Evolutionary conservation across 2,113 vertebrate species (phyloP).

Genomic region (Siphamia tubifer): DNA sequence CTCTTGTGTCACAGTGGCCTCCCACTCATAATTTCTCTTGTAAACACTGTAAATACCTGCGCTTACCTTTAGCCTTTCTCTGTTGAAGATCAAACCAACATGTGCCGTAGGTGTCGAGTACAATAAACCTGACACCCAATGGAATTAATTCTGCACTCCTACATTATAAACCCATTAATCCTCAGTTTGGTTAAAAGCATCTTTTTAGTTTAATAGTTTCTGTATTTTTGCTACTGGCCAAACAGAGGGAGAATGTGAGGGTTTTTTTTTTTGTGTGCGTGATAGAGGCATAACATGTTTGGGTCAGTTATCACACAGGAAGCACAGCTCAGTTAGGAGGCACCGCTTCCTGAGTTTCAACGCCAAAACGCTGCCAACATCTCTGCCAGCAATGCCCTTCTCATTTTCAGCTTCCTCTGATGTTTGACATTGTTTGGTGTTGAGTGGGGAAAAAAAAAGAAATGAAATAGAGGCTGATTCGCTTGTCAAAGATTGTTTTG

Average conservation of each 20-base stretch:
- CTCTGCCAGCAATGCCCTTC: slow-evolving; percentile 41
- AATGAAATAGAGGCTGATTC: neutral
- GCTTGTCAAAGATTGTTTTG: neutral
- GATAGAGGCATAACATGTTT: slow-evolving; percentile 41
- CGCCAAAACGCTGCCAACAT: slow-evolving; percentile 59
- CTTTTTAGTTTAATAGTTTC: neutral
- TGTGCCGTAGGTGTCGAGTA: slow-evolving; percentile 12
- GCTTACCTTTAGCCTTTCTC: slow-evolving; percentile 38
- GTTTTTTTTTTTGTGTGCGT: slow-evolving; percentile 2
- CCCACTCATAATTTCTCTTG: slow-evolving; percentile 27
- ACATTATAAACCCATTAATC: slow-evolving; percentile 31
- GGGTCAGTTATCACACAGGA: slow-evolving; percentile 78
- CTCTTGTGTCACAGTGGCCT: neutral
- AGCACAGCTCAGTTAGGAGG: slow-evolving; percentile 73
- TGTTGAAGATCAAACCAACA: slow-evolving; percentile 15
- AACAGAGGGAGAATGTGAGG: neutral
- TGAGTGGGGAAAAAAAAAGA: neutral
- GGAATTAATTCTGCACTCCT: neutral
- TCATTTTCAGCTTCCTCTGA: slow-evolving; percentile 50
- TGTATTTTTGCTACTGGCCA: neutral
- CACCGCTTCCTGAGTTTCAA: slow-evolving; percentile 65
- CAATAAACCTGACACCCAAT: neutral
- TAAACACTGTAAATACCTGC: slow-evolving; percentile 6
- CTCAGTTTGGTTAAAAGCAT: neutral
- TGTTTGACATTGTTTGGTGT: slow-evolving; percentile 19